Percentiles rank a stretch among this genome's conserved stretches.
These are phyloP conservation scores for Amblyopsis hoosieri DNA, from an alignment of 2,797 vertebrate genomes.

Conservation along the genomic window DNA sequence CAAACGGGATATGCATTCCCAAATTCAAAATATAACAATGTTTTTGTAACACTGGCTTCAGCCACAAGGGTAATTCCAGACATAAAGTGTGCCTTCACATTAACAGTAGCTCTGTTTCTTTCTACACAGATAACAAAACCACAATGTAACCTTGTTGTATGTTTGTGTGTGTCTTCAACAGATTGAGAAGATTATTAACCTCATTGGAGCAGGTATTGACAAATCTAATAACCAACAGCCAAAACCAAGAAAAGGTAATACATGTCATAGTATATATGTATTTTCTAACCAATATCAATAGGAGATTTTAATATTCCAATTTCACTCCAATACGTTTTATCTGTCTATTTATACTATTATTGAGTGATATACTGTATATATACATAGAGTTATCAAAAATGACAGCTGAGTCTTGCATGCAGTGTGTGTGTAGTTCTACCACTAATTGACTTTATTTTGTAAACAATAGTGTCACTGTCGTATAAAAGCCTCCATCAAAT, in stretches of 20 bases:
- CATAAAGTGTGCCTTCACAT: no score
- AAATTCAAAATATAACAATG: no score
- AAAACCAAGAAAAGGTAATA: constrained; percentile 82
- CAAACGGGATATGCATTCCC: no score
- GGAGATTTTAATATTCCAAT: not conserved
- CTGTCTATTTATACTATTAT: constrained; percentile 8
- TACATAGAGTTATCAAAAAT: constrained; percentile 18
- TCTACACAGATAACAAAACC: not conserved
- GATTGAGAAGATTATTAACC: constrained; percentile 99
- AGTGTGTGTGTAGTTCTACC: no score
- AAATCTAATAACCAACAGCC: constrained; percentile 88
- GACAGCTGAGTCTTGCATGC: constrained; percentile 15
- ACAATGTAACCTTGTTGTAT: not conserved
- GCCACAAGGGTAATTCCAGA: no score
- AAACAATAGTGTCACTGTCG: constrained; percentile 13
- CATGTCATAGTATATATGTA: not conserved
- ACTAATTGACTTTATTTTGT: not conserved
- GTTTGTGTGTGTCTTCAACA: constrained; percentile 60
- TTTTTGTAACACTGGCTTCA: no score
- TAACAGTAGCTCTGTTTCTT: not conserved
- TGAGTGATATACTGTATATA: no score
- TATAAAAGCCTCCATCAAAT: constrained; percentile 12
- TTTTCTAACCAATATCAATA: not conserved
- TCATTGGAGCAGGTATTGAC: constrained; percentile 96
- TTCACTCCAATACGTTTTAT: no score